Base-by-base conservation (phyloP, 2,888 invertebrate species). In the Monoplex corrugatus region DNA sequence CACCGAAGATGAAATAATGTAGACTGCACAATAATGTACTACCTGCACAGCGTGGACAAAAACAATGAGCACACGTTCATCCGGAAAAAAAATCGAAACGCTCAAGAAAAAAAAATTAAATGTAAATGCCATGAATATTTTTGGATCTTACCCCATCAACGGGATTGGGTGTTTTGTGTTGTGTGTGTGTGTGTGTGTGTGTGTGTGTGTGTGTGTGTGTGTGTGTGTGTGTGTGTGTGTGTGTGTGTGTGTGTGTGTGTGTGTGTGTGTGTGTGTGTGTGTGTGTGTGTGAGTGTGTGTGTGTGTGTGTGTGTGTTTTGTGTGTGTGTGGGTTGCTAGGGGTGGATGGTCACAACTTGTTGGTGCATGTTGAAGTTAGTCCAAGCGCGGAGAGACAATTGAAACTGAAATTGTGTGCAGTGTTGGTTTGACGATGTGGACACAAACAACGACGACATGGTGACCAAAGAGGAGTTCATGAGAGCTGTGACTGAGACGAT, bases 391-490 rank as follows among this genome's bases (percentile, higher is more conserved):
- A 63, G 63, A 63, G 16, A 63, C 10, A 63, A 23, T 28, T 6
- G n/a, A 23, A 63, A 23, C 19, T 5, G n/a, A 23, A 63, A 50
- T 50, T 1, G 68, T 10, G 68, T n/a, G 68, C 28, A n/a, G 68
- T 68, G 68, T 10, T 13, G 8, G 63, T 63, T 19, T 63, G 63
- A 3, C 28, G 86, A 88, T 3, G 50, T 88, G 19, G 90, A 90
- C 63, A 43, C 32, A 23, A 90, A 90, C 68, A 32, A 88, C 28
- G 90, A 90, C 40, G 86, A 86, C n/a, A 72, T 72, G 38, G 44
- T 90, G n/a, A 72, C 88, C 35, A 38, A 88, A 5, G 86, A 88
- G 0, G 90, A 90, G 19, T 50, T 90, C n/a, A n/a, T 40, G 44
- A 35, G 38, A 1, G 86, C 72, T 10, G 32, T 88, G 19, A 13